A percentile compares a stretch with the other conserved stretches of the same genome.
phyloP scores from a whole-genome alignment of 2,797 vertebrate genomes.

The Myotis daubentonii region DNA sequence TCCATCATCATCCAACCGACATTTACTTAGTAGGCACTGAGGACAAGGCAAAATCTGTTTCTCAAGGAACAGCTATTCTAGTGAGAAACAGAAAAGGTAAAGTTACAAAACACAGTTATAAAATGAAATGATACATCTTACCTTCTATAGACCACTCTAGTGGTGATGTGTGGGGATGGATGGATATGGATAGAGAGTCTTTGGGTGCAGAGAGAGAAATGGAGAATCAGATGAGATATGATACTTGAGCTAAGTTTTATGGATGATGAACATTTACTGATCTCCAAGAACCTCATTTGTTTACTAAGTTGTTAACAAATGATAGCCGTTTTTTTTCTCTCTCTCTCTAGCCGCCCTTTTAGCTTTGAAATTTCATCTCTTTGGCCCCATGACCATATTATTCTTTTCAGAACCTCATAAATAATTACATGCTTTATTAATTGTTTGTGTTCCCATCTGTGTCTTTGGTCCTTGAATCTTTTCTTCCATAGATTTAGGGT shows the following conservation, averaged over 20 bases:
- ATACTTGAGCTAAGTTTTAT: neutral
- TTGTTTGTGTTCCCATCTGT: neutral
- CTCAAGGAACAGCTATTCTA: neutral
- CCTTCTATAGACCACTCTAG: neutral
- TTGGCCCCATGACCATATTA: neutral
- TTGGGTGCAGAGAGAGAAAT: neutral
- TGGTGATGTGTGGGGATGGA: neutral
- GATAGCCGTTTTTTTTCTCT: neutral
- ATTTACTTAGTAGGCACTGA: neutral
- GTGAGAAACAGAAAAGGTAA: neutral
- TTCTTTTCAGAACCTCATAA: conserved; percentile 14
- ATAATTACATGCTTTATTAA: conserved; percentile 27
- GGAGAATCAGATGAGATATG: neutral
- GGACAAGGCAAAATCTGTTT: neutral
- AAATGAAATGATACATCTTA: neutral
- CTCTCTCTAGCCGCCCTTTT: neutral
- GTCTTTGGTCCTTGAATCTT: neutral
- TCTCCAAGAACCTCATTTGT: neutral
- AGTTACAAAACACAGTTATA: neutral
- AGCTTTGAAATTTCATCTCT: conserved; percentile 42
- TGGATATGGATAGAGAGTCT: neutral
- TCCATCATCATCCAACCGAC: neutral
- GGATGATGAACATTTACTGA: neutral
- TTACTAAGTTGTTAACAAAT: neutral
- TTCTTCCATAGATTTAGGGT: neutral